A percentile compares a stretch with the other conserved stretches of the same genome.
Conservation (phyloP, 1,140 invertebrate species). For the Stratiolaelaps scimitus region DNA sequence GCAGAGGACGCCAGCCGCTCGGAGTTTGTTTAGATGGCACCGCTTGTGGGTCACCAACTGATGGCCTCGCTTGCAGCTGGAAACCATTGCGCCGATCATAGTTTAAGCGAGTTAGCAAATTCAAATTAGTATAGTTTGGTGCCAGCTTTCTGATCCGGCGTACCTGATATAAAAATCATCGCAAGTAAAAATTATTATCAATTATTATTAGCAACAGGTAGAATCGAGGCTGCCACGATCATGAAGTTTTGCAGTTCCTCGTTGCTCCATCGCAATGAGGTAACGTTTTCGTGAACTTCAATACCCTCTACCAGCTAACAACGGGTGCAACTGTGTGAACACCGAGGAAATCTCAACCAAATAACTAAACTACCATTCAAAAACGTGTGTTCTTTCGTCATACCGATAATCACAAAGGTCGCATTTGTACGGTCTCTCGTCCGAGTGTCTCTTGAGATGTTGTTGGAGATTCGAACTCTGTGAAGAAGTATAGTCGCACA, state of each 20-base stretch:
- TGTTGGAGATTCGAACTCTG: constrained; percentile 26
- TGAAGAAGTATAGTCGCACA: constrained; percentile 26
- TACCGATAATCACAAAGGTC: constrained; percentile 20
- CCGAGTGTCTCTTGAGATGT: constrained; percentile 23
- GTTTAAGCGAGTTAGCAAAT: no score
- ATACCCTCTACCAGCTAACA: not conserved
- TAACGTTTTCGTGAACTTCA: no score
- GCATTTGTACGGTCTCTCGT: constrained; percentile 18
- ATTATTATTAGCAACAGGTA: no score
- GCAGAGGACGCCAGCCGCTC: constrained; percentile 16
- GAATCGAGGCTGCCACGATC: no score
- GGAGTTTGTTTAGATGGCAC: constrained; percentile 22
- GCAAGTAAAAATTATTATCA: no score
- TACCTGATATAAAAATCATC: no score
- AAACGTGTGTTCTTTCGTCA: no score
- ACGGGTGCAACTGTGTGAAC: not conserved
- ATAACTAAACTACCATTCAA: no score
- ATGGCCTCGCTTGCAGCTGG: constrained; percentile 18
- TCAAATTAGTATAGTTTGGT: no score
- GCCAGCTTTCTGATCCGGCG: no score
- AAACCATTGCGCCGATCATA: not conserved
- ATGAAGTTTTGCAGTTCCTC: no score
- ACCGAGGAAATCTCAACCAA: not conserved
- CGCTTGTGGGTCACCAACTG: constrained; percentile 17
- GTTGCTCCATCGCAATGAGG: no score